These are phyloP conservation scores for Planococcus citri DNA, from an alignment of 1,140 invertebrate species.

Conservation along the genomic window DNA sequence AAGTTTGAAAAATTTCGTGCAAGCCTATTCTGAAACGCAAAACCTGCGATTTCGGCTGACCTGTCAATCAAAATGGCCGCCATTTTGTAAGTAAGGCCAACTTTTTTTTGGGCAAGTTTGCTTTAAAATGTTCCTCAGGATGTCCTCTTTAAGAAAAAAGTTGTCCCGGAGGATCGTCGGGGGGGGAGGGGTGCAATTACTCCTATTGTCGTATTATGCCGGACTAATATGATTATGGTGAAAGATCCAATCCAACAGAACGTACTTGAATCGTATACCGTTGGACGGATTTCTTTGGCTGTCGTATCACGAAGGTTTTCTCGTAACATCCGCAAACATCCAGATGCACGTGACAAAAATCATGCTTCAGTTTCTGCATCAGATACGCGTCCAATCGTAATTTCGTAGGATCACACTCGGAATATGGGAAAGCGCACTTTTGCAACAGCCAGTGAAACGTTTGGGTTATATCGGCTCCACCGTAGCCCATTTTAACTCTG, in stretches of 20 bases:
- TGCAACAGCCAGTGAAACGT: slow-evolving; percentile 60
- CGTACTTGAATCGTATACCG: slow-evolving; percentile 54
- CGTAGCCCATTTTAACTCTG: slow-evolving; percentile 61
- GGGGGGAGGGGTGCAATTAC: too few relatives aligned
- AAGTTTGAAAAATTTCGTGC: too few relatives aligned
- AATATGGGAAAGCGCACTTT: slow-evolving; percentile 80
- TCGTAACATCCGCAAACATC: slow-evolving; percentile 74
- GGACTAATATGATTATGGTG: too few relatives aligned
- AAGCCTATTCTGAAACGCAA: too few relatives aligned
- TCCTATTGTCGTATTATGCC: too few relatives aligned
- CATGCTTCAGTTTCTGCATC: slow-evolving; percentile 73
- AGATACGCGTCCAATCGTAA: slow-evolving; percentile 58
- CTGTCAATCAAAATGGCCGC: too few relatives aligned
- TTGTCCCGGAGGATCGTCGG: too few relatives aligned
- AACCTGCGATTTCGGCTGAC: too few relatives aligned
- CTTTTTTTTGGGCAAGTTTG: too few relatives aligned
- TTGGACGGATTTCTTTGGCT: slow-evolving; percentile 52
- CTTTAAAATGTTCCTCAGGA: too few relatives aligned
- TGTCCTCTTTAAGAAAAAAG: too few relatives aligned
- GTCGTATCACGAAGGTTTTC: slow-evolving; percentile 59
- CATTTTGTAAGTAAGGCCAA: too few relatives aligned
- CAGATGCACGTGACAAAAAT: slow-evolving; percentile 80
- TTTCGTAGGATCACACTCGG: slow-evolving; percentile 50
- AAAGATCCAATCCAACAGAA: not conserved
- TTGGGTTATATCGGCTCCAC: slow-evolving; percentile 41